Conservation (phyloP, 1,140 invertebrate genomes). For the Lasioglossum albipes region DNA sequence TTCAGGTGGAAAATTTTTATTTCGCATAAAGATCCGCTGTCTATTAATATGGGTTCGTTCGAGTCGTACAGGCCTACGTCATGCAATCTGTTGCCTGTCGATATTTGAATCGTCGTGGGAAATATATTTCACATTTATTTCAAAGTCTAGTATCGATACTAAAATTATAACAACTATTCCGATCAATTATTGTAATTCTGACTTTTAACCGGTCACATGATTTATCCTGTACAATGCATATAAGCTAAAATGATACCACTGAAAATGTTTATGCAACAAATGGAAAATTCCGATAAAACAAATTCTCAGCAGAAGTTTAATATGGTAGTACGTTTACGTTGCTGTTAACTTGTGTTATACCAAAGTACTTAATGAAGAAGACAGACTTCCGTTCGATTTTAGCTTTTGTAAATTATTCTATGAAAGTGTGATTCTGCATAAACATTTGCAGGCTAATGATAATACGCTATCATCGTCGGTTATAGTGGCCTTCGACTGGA, state of each 20-base stretch:
- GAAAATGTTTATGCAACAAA: background rate
- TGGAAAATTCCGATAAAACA: background rate
- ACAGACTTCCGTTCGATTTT: background rate
- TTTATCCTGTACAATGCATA: background rate
- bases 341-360: background rate
- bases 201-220: background rate
- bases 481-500: constrained; percentile 16
- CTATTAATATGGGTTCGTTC: no score
- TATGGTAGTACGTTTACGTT: background rate
- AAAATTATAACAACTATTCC: no score
- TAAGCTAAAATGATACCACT: constrained; percentile 9
- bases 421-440: constrained; percentile 1
- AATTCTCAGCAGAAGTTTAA: background rate
- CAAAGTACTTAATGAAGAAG: background rate
- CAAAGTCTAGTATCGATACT: no score
- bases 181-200: background rate
- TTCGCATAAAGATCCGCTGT: no score
- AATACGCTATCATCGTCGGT: constrained; percentile 2
- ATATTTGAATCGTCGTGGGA: no score
- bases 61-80: no score
- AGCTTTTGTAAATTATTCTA: background rate
- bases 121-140: no score
- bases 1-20: no score
- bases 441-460: constrained; percentile 1
- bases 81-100: no score